Base-by-base conservation (phyloP, 1,140 invertebrate species). In the Holotrichia oblita region DNA sequence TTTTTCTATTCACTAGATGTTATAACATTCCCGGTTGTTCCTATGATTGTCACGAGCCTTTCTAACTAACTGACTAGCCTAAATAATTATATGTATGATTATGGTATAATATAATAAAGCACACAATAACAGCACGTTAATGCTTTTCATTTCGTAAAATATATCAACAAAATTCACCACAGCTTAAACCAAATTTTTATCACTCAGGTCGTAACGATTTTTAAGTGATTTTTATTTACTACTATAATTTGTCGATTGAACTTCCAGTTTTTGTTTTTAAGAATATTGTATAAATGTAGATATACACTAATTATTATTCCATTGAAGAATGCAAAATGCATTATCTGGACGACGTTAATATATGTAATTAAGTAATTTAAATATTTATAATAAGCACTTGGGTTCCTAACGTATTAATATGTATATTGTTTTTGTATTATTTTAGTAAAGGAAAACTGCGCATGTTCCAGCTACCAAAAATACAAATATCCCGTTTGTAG, bases 381-480 rank as follows among this genome's bases (percentile, higher is more conserved):
- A 41, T 74, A 74, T 40, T 84, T 83, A 82, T 83, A 84, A 81
- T 85, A 86, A 86, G 85, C 85, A 86, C 84, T 84, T 85, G 84
- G 48, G 85, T 86, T 86, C 85, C 85, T 86, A 86, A 86, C 85
- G 83, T 85, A 83, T 81, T 83, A 80, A 81, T 83, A 81, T 34
- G 27, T 34, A 34, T 81, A 81, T 79, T 76, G 77, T 79, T 77
- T 79, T 79, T 80, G 76, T 80, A 80, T 81, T 83, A 81, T 76
- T 79, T 84, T 80, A 55, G 48, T 81, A 80, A 77, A 80, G 77
- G 79, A 75, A 73, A 44, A 79, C 27, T 74, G 42, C 41, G 77
- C 42, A 17, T n/a, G 77, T 74, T n/a, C 77, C 77, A 44, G 64
- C 40, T 78, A 74, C 77, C 77, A 74, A 78, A 78, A 78, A 42